Evolutionary conservation across 2,797 vertebrate genomes (phyloP).

Genomic region (Pteropus rufus): DNA sequence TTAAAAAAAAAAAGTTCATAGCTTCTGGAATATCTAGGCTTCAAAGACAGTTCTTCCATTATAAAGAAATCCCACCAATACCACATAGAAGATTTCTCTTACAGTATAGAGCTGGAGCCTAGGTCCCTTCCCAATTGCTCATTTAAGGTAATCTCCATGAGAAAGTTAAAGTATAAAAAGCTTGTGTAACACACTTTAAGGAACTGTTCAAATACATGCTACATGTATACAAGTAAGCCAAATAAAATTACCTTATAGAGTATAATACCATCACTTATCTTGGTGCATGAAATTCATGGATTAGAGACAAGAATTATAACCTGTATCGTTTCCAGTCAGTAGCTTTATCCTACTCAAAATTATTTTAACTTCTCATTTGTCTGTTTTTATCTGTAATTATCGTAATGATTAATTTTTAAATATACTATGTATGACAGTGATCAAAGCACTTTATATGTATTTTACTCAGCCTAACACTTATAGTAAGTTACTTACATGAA

Average conservation of each 20-base stretch:
- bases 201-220: not conserved
- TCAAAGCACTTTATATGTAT: not conserved
- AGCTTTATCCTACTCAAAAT: not conserved
- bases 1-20: not conserved
- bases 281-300: not conserved
- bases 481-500: not conserved
- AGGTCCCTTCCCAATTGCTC: not conserved
- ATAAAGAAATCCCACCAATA: not conserved
- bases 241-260: not conserved
- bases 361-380: not conserved
- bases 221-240: not conserved
- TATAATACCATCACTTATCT: not conserved
- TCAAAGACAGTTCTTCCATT: not conserved
- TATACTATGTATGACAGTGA: not conserved
- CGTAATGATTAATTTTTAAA: not conserved
- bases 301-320: not conserved
- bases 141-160: not conserved
- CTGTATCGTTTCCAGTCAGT: not conserved
- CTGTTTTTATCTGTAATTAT: not conserved
- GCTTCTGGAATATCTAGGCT: not conserved
- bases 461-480: not conserved
- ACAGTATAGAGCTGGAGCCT: not conserved
- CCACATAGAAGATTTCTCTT: not conserved
- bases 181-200: not conserved
- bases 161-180: not conserved